phyloP scores from a whole-genome alignment of 2,113 vertebrate genomes.

The Poecile atricapillus region DNA sequence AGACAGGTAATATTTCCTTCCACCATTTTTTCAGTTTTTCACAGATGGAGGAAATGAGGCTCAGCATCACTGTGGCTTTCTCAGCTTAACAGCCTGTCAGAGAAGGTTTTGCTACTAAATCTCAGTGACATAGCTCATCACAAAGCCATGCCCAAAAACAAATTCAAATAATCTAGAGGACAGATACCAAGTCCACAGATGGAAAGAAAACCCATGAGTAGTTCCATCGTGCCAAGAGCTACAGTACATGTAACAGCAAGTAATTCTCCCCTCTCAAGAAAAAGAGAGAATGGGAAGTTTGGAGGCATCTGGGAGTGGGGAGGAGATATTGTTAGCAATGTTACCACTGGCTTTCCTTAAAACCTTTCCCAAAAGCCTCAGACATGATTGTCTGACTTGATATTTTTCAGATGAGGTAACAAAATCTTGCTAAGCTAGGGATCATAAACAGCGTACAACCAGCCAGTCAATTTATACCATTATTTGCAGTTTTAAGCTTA shows the following conservation, averaged over 20 bases:
- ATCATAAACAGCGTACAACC: constrained; percentile 41
- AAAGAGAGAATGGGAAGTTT: neutral
- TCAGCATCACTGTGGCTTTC: neutral
- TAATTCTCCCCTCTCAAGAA: neutral
- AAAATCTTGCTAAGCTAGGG: constrained; percentile 9
- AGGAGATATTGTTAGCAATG: neutral
- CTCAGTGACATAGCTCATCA: neutral
- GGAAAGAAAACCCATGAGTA: neutral
- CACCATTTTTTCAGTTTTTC: neutral
- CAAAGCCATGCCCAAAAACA: neutral
- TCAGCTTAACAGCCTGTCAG: neutral
- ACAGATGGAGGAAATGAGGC: neutral
- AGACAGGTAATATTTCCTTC: neutral
- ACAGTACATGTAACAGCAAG: neutral
- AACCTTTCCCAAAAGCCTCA: neutral
- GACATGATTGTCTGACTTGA: neutral
- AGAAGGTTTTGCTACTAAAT: neutral
- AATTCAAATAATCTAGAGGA: neutral
- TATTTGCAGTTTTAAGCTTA: constrained; percentile 36
- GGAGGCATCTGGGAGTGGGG: neutral
- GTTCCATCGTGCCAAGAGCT: neutral
- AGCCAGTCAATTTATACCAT: constrained; percentile 29
- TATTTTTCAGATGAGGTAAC: constrained; percentile 40
- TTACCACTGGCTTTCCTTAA: neutral
- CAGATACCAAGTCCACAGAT: neutral